A percentile compares a stretch with the other conserved stretches of the same genome.
Evolutionary conservation across 2,888 invertebrate species (phyloP).

Genomic region (Polylopha cassiicola): DNA sequence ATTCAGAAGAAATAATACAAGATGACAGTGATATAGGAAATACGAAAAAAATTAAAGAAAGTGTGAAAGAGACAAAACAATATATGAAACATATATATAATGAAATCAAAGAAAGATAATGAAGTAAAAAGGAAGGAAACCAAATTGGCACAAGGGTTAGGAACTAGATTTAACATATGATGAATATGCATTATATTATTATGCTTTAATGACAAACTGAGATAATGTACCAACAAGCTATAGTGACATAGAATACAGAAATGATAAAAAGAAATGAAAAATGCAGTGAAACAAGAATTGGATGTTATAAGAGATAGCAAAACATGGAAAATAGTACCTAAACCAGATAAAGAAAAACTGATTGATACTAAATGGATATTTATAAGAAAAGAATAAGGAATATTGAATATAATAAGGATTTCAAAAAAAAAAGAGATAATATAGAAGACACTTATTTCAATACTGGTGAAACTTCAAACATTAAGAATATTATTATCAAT

Average conservation of each 20-base stretch:
- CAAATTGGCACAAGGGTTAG: constrained; percentile 20
- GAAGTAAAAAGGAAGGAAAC: constrained; percentile 12
- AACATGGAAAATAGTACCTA: too few species aligned
- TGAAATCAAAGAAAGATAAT: too few species aligned
- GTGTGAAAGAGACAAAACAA: background rate
- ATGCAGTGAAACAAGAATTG: too few species aligned
- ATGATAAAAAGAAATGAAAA: too few species aligned
- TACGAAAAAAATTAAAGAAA: background rate
- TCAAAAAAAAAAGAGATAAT: constrained; percentile 10
- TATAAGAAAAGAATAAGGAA: too few species aligned
- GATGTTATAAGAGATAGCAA: too few species aligned
- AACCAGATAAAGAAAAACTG: too few species aligned
- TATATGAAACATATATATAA: constrained; percentile 7
- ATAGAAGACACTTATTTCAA: constrained; percentile 14
- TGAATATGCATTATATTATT: constrained; percentile 16
- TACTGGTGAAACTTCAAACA: constrained; percentile 14
- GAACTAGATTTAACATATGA: constrained; percentile 6
- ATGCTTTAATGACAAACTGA: constrained; percentile 10
- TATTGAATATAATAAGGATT: too few species aligned
- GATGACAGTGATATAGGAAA: background rate
- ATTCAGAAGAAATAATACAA: constrained; percentile 1
- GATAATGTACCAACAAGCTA: constrained; percentile 7
- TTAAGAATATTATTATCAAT: constrained; percentile 16
- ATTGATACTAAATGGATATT: too few species aligned
- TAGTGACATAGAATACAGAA: constrained; percentile 24